Evolutionary conservation across 2,797 vertebrate genomes (phyloP).

Genomic region (Gadopsis marmoratus): DNA sequence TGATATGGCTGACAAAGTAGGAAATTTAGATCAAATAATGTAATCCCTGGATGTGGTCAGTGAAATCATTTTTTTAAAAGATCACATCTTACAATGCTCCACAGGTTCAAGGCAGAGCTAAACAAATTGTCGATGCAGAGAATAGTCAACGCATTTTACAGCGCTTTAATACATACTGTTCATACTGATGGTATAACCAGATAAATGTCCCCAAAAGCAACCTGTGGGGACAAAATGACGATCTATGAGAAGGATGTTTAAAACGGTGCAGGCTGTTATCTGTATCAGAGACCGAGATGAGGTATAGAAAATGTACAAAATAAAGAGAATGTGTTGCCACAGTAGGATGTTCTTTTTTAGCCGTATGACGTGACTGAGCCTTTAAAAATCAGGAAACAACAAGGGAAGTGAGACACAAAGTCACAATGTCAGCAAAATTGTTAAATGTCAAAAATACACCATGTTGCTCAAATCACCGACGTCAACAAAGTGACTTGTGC

Average conservation of each 20-base stretch:
- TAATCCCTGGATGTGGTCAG: neutral
- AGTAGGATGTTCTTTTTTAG: neutral
- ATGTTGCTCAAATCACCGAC: slow-evolving; percentile 15
- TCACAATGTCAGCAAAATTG: slow-evolving; percentile 32
- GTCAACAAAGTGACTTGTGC: slow-evolving; percentile 7
- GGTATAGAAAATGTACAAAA: slow-evolving; percentile 16
- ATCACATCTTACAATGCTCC: neutral
- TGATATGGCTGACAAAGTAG: neutral
- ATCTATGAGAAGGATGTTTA: neutral
- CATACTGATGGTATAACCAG: slow-evolving; percentile 9
- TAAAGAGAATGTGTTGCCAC: neutral
- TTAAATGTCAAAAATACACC: neutral
- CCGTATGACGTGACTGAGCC: neutral
- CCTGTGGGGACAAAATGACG: neutral
- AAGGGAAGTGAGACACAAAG: slow-evolving; percentile 45
- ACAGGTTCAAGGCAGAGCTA: neutral
- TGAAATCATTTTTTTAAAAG: neutral
- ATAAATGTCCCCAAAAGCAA: slow-evolving; percentile 18
- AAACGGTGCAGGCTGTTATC: slow-evolving; percentile 5
- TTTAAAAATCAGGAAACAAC: slow-evolving; percentile 11
- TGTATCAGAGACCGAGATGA: neutral
- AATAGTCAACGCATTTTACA: slow-evolving; percentile 6
- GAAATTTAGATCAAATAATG: neutral
- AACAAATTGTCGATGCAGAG: neutral
- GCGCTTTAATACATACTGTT: neutral